These are phyloP conservation scores for Geotrupes spiniger DNA, from an alignment of 2,888 invertebrate species.

Conservation along the genomic window DNA sequence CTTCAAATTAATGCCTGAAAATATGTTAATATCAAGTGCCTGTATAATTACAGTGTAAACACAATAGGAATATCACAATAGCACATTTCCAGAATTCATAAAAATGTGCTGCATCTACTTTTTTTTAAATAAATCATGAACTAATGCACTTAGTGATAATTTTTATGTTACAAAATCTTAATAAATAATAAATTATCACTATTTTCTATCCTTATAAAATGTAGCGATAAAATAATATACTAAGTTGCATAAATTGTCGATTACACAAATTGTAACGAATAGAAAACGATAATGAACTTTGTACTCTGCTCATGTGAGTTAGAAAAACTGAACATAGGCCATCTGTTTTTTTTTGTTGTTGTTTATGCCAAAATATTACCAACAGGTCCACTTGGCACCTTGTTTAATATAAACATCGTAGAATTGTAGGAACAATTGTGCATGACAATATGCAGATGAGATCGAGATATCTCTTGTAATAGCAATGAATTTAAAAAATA, in stretches of 20 bases:
- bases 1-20: too few relatives aligned
- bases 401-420: constrained; percentile 19
- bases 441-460: constrained; percentile 38
- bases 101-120: constrained; percentile 10
- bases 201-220: constrained; percentile 13
- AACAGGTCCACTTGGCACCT: constrained; percentile 10
- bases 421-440: constrained; percentile 36
- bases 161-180: constrained; percentile 29
- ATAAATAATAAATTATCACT: constrained; percentile 28
- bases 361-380: background rate
- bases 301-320: constrained; percentile 12
- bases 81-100: background rate
- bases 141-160: constrained; percentile 39
- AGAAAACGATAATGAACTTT: constrained; percentile 12
- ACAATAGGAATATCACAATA: constrained; percentile 6
- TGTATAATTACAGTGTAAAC: too few relatives aligned
- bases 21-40: too few relatives aligned
- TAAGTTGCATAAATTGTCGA: constrained; percentile 17
- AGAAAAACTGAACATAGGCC: constrained; percentile 2
- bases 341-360: background rate
- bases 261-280: constrained; percentile 15
- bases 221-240: constrained; percentile 11
- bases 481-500: constrained; percentile 2
- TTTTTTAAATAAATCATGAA: constrained; percentile 19
- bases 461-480: constrained; percentile 35